These are phyloP conservation scores for Dorcus parallelipipedus DNA, from an alignment of 2,888 invertebrate species.

Conservation along the genomic window DNA sequence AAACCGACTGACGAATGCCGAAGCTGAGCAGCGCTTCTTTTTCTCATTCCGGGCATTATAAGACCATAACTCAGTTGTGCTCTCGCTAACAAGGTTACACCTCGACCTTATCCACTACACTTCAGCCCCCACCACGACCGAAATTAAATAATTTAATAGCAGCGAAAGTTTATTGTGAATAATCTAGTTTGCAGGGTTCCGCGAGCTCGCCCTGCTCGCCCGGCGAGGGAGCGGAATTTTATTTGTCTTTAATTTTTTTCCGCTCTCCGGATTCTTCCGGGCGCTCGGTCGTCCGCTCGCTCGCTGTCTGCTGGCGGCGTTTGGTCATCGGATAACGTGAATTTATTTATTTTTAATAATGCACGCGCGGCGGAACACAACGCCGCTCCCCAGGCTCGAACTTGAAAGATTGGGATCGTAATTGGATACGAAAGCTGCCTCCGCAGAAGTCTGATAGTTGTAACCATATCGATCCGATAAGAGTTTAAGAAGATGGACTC, in stretches of 20 bases:
- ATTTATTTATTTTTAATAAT: not conserved
- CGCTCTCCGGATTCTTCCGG: slow-evolving; percentile 3
- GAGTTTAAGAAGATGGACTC: not conserved
- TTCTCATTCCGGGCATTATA: slow-evolving; percentile 49
- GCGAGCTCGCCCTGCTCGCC: slow-evolving; percentile 10
- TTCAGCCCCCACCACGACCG: slow-evolving; percentile 41
- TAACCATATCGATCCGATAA: slow-evolving; percentile 11
- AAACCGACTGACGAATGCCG: slow-evolving; percentile 44
- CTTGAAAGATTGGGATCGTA: slow-evolving; percentile 39
- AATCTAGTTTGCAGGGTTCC: slow-evolving; percentile 47
- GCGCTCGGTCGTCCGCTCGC: not conserved
- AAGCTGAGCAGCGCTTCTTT: slow-evolving; percentile 44
- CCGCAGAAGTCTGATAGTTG: slow-evolving; percentile 24
- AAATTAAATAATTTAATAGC: slow-evolving; percentile 55
- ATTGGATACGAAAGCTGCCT: slow-evolving; percentile 37
- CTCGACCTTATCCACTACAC: slow-evolving; percentile 48
- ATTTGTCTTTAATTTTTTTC: slow-evolving; percentile 19
- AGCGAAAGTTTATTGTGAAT: slow-evolving; percentile 54
- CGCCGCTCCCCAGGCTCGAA: slow-evolving; percentile 27
- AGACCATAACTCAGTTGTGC: slow-evolving; percentile 51
- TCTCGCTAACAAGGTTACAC: slow-evolving; percentile 52
- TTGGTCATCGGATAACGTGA: not conserved
- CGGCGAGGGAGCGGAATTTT: slow-evolving; percentile 3
- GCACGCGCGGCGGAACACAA: not conserved
- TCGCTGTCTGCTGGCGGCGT: not conserved